A percentile compares a stretch with the other conserved stretches of the same genome.
These are phyloP conservation scores for Diadophis punctatus DNA, from an alignment of 2,113 vertebrate genomes.

Conservation along the genomic window DNA sequence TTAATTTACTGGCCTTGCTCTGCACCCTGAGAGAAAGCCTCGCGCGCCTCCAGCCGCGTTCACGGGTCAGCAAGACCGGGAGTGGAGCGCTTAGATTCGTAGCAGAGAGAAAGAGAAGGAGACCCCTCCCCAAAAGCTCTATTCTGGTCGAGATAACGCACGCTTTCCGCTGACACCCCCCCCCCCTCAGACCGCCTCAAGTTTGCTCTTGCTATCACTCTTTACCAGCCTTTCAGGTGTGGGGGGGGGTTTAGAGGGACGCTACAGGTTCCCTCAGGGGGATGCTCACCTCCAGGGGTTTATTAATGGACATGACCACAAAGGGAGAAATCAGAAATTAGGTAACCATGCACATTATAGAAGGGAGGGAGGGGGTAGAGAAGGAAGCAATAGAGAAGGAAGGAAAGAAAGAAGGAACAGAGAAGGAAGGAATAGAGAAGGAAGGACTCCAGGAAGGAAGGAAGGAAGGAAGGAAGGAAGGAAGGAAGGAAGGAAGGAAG, in stretches of 20 bases:
- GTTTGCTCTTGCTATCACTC: background rate
- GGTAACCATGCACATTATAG: conserved; percentile 62
- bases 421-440: no score
- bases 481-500: background rate
- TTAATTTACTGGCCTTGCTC: background rate
- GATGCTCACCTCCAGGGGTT: conserved; percentile 76
- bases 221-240: background rate
- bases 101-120: background rate
- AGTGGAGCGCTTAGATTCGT: background rate
- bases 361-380: no score
- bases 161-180: background rate
- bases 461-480: no score
- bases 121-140: background rate
- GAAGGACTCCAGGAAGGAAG: no score
- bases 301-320: conserved; percentile 75
- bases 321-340: conserved; percentile 75
- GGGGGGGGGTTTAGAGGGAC: background rate
- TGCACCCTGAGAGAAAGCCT: background rate
- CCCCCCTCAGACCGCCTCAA: background rate
- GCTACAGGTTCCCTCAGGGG: background rate
- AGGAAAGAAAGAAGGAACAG: no score
- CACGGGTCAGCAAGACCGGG: background rate
- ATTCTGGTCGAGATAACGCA: background rate
- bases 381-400: no score
- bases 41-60: background rate